These are phyloP conservation scores for Xerus rutilus DNA, from an alignment of 2,797 vertebrate genomes.

Conservation along the genomic window DNA sequence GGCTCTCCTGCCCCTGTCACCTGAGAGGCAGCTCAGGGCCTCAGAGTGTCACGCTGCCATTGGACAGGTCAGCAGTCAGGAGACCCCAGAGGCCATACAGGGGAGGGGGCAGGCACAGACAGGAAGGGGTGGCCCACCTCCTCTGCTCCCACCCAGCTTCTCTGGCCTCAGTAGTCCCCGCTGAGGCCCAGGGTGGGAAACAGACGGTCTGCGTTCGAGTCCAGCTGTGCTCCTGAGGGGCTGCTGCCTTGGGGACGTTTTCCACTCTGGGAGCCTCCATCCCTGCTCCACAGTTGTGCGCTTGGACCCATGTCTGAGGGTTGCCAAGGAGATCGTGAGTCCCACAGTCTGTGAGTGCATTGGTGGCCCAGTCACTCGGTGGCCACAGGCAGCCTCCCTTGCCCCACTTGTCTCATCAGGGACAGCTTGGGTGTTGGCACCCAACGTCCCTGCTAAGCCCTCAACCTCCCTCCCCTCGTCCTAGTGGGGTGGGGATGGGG, in stretches of 20 bases:
- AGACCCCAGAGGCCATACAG: background rate
- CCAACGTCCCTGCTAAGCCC: background rate
- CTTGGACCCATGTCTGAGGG: background rate
- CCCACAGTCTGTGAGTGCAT: no score
- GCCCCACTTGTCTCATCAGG: background rate
- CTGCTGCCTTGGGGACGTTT: background rate
- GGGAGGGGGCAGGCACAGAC: background rate
- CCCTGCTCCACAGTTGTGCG: fast-evolving
- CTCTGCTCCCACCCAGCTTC: no score
- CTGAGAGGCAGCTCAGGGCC: background rate
- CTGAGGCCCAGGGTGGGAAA: background rate
- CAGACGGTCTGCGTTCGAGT: background rate
- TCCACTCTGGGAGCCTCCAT: background rate
- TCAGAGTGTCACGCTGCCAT: no score
- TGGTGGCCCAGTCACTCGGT: background rate
- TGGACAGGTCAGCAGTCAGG: no score
- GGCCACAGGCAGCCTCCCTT: background rate
- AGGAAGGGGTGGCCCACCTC: background rate
- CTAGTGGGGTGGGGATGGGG: background rate
- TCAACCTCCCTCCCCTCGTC: no score
- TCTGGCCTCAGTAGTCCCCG: background rate
- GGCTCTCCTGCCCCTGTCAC: no score
- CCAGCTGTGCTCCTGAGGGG: background rate
- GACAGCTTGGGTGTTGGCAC: background rate
- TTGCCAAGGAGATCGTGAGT: background rate